A percentile compares a stretch with the other conserved stretches of the same genome.
Evolutionary conservation across 2,888 invertebrate genomes (phyloP).

Genomic region (Limenitis camilla): DNA sequence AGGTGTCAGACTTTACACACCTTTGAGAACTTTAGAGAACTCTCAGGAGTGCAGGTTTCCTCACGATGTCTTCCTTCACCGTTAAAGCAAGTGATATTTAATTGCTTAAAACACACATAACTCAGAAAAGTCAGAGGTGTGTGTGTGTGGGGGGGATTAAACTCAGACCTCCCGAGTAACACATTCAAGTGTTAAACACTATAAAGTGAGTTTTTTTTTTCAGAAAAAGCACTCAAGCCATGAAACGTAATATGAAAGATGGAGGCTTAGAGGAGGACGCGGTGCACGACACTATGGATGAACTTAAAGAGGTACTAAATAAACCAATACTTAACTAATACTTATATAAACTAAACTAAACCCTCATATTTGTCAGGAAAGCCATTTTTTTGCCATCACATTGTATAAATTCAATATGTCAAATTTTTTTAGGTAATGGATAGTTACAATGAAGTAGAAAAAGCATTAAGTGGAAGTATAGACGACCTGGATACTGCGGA

Average conservation of each 20-base stretch:
- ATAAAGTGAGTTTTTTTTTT: constrained; percentile 34
- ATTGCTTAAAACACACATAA: too few relatives aligned
- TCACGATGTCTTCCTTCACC: too few relatives aligned
- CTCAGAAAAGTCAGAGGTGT: background rate
- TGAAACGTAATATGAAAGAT: constrained; percentile 78
- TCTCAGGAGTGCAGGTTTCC: too few relatives aligned
- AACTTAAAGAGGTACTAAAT: constrained; percentile 77
- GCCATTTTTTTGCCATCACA: background rate
- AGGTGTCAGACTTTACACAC: too few relatives aligned
- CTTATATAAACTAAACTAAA: background rate
- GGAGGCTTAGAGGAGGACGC: constrained; percentile 79
- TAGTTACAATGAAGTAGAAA: constrained; percentile 52
- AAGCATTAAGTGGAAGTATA: constrained; percentile 54
- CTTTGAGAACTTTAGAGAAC: too few relatives aligned
- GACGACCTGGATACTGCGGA: constrained; percentile 75
- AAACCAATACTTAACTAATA: background rate
- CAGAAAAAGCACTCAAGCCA: constrained; percentile 79
- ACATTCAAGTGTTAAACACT: too few relatives aligned
- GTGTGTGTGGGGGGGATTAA: background rate
- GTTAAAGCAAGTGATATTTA: too few relatives aligned
- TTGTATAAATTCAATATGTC: too few relatives aligned
- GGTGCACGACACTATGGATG: constrained; percentile 81
- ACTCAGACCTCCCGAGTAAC: background rate
- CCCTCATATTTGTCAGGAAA: background rate
- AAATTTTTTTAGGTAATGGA: constrained; percentile 67